Evolutionary conservation across 2,113 vertebrate species (phyloP).

Genomic region (Euleptes europaea): DNA sequence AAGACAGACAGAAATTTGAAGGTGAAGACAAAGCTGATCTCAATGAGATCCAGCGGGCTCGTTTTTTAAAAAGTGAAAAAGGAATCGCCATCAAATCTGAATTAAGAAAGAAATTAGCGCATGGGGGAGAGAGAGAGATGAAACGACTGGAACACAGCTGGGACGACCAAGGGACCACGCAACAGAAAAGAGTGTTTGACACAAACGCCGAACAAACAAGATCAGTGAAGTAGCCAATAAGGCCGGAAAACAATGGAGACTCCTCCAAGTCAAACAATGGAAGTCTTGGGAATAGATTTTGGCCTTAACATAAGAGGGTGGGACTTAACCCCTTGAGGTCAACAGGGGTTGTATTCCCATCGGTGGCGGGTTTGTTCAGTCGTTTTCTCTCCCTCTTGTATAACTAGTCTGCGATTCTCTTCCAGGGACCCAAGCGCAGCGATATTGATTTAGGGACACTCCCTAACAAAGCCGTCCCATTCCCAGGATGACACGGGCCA

Average conservation of each 20-base stretch:
- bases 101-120: not conserved
- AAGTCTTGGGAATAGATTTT: not conserved
- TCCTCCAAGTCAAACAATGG: constrained; percentile 3
- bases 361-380: not conserved
- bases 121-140: not conserved
- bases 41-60: rapidly evolving
- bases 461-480: not conserved
- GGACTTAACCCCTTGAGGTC: not conserved
- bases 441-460: not conserved
- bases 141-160: not conserved
- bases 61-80: not conserved
- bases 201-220: constrained; percentile 9
- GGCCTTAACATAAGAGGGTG: not conserved
- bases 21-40: not conserved
- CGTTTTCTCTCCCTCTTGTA: not conserved
- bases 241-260: not conserved
- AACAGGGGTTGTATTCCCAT: not conserved
- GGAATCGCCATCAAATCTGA: not conserved
- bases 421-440: not conserved
- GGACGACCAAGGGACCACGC: not conserved
- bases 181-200: not conserved
- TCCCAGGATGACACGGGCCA: not conserved
- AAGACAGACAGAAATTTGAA: not conserved
- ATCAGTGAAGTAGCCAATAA: constrained; percentile 3
- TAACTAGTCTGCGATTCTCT: not conserved